phyloP scores from a whole-genome alignment of 2,888 invertebrate genomes.

The Peribatodes rhomboidaria region DNA sequence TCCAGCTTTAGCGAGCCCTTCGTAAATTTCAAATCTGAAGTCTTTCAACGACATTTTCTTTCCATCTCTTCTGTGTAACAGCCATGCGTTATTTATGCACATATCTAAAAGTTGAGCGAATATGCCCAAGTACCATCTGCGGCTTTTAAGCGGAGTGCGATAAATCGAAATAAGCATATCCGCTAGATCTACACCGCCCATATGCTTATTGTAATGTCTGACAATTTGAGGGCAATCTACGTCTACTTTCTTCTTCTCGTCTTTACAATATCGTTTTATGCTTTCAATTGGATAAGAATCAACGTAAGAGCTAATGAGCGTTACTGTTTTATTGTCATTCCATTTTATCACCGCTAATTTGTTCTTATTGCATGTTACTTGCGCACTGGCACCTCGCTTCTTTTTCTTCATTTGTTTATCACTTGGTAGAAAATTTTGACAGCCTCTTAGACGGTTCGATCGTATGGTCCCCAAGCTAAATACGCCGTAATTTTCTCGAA shows the following conservation, averaged over 20 bases:
- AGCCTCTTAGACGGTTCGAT: neutral
- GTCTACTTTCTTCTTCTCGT: neutral
- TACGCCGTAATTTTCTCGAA: neutral
- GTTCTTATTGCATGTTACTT: slow-evolving; percentile 5
- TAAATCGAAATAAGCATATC: neutral
- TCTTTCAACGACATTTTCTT: no score
- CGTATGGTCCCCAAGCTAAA: slow-evolving; percentile 12
- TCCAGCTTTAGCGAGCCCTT: no score
- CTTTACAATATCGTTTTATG: neutral
- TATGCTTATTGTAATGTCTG: no score
- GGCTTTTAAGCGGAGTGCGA: neutral
- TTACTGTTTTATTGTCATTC: slow-evolving; percentile 9
- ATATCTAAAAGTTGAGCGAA: no score
- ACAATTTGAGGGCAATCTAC: neutral
- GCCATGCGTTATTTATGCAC: neutral
- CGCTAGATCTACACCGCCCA: no score
- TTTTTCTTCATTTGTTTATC: slow-evolving; percentile 16
- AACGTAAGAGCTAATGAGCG: slow-evolving; percentile 5
- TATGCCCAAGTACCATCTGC: no score
- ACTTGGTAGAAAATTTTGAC: neutral
- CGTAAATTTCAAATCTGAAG: no score
- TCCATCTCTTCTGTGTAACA: neutral
- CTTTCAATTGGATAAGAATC: slow-evolving; percentile 4
- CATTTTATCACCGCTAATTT: slow-evolving; percentile 8
- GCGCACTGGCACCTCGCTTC: neutral